These are phyloP conservation scores for Meandrina meandrites DNA, from an alignment of 92 coral and sea anemone species.

Conservation along the genomic window DNA sequence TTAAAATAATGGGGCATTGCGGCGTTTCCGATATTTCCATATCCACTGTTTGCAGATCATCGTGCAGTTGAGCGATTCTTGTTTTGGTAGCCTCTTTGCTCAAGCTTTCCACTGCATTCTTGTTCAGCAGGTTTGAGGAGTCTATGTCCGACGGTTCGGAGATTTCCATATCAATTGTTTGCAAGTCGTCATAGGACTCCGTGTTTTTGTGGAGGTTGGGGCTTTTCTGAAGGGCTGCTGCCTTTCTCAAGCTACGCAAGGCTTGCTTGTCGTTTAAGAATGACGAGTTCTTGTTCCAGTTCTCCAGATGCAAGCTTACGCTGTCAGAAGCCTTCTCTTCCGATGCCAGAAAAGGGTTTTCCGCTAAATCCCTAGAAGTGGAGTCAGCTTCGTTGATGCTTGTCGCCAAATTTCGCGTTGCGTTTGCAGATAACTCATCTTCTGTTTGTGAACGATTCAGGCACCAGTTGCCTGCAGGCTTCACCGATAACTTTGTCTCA, in stretches of 20 bases:
- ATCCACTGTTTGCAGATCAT: background rate
- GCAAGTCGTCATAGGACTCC: background rate
- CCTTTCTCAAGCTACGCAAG: background rate
- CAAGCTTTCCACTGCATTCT: background rate
- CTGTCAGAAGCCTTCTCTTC: background rate
- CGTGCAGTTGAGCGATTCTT: background rate
- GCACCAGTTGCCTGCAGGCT: background rate
- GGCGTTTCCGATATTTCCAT: slow-evolving; percentile 5
- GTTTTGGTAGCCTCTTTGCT: background rate
- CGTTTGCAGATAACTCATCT: background rate
- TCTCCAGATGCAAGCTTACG: background rate
- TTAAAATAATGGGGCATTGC: slow-evolving; percentile 1
- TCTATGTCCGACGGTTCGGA: background rate
- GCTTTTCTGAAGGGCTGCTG: background rate
- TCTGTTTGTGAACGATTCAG: background rate
- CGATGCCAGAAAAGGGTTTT: background rate
- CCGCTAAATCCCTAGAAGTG: background rate
- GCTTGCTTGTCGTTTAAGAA: background rate
- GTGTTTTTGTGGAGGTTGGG: background rate
- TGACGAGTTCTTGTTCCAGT: slow-evolving; percentile 1
- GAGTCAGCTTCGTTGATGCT: background rate
- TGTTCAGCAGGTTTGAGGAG: background rate
- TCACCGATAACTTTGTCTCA: background rate
- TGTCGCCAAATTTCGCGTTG: background rate
- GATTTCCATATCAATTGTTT: background rate